Percentiles rank a stretch among this genome's conserved stretches.
These are phyloP conservation scores for Vimba vimba DNA, from an alignment of 2,113 vertebrate species.

Conservation along the genomic window DNA sequence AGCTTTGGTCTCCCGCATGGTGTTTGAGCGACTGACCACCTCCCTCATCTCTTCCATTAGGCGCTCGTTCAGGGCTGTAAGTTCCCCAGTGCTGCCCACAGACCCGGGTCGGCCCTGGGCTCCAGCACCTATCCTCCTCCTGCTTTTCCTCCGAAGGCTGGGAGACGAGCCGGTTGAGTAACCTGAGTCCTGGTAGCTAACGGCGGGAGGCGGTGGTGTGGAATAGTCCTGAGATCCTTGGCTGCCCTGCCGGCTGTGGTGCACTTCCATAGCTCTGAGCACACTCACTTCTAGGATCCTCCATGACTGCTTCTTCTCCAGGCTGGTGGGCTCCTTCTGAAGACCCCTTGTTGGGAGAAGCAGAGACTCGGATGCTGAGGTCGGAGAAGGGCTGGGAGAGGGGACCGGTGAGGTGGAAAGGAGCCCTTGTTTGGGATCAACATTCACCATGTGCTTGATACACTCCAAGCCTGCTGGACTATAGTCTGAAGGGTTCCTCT, in stretches of 20 bases:
- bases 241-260: conserved; percentile 84
- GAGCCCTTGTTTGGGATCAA: conserved; percentile 77
- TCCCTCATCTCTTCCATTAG: conserved; percentile 89
- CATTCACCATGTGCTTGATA: conserved; percentile 90
- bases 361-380: conserved; percentile 64
- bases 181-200: conserved; percentile 89
- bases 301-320: conserved; percentile 86
- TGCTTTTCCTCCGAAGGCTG: conserved; percentile 85
- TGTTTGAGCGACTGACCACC: conserved; percentile 84
- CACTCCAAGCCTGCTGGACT: conserved; percentile 89
- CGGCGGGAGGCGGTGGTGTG: conserved; percentile 64
- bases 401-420: conserved; percentile 64
- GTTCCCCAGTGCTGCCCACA: conserved; percentile 85
- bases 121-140: conserved; percentile 75
- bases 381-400: conserved; percentile 63
- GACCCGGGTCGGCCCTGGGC: conserved; percentile 82
- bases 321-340: conserved; percentile 70
- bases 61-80: conserved; percentile 83
- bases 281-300: conserved; percentile 82
- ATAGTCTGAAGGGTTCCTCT: conserved; percentile 82
- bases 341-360: conserved; percentile 68
- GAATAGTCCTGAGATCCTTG: conserved; percentile 84
- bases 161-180: conserved; percentile 92
- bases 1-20: conserved; percentile 80
- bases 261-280: conserved; percentile 83